Evolutionary conservation across 1,140 invertebrate species (phyloP).

Genomic region (Drosophila nebulosa): DNA sequence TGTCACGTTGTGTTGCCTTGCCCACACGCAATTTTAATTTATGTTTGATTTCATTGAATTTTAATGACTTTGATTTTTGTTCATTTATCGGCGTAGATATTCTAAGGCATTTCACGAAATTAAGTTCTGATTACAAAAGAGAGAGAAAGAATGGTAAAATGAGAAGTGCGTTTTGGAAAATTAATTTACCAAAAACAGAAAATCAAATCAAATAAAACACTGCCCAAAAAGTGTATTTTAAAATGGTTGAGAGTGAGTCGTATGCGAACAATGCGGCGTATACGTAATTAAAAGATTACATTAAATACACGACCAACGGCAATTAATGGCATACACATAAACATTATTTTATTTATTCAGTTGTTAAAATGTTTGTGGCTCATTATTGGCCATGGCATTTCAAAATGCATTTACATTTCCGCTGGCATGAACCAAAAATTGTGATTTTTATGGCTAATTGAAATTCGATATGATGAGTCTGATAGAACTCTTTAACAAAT

Average conservation of each 20-base stretch:
- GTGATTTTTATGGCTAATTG: slow-evolving; percentile 62
- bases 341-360: slow-evolving; percentile 63
- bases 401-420: slow-evolving; percentile 48
- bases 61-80: slow-evolving; percentile 52
- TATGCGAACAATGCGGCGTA: slow-evolving; percentile 27
- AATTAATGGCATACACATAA: slow-evolving; percentile 63
- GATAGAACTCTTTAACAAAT: slow-evolving; percentile 10
- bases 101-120: neutral
- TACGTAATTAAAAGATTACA: slow-evolving; percentile 67
- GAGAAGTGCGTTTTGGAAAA: slow-evolving; percentile 23
- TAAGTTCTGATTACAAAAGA: neutral
- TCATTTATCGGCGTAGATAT: neutral
- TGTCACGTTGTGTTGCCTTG: slow-evolving; percentile 43
- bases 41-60: slow-evolving; percentile 67
- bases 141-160: too few species aligned
- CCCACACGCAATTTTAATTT: slow-evolving; percentile 48
- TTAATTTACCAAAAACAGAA: slow-evolving; percentile 34
- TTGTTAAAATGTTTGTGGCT: slow-evolving; percentile 72
- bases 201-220: neutral
- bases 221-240: neutral
- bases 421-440: slow-evolving; percentile 17
- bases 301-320: slow-evolving; percentile 54
- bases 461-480: slow-evolving; percentile 18
- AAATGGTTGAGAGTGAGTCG: neutral
- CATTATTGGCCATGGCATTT: slow-evolving; percentile 62